Evolutionary conservation across 1,140 invertebrate genomes (phyloP).

Genomic region (Aphelenchoides besseyi): DNA sequence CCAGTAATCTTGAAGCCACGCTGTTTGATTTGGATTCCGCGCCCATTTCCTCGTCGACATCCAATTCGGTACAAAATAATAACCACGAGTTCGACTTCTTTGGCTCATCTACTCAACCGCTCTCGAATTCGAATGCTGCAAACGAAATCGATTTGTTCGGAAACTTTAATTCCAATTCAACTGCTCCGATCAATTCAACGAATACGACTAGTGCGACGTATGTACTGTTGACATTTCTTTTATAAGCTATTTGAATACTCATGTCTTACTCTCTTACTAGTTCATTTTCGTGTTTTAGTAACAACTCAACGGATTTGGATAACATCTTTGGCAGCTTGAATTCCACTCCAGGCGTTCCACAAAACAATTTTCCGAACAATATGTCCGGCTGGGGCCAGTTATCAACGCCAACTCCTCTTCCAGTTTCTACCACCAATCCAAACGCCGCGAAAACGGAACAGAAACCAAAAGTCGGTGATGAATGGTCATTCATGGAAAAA

Average conservation of each 20-base stretch:
- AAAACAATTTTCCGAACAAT: neutral
- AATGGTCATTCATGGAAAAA: slow-evolving; percentile 17
- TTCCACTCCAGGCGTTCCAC: neutral
- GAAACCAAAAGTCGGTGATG: slow-evolving; percentile 12
- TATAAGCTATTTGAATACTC: neutral
- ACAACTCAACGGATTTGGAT: neutral
- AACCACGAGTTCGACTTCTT: slow-evolving; percentile 24
- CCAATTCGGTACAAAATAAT: neutral
- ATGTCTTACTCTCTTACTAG: too few species aligned
- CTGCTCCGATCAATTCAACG: neutral
- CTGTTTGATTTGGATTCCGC: slow-evolving; percentile 17
- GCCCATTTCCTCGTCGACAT: slow-evolving; percentile 5
- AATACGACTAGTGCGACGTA: neutral
- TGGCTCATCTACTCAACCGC: neutral
- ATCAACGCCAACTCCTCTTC: neutral
- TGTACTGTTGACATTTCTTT: neutral
- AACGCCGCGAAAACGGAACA: neutral
- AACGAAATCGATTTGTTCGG: slow-evolving; percentile 16
- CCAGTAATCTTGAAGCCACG: neutral
- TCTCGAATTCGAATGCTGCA: slow-evolving; percentile 6
- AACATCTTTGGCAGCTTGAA: slow-evolving; percentile 15
- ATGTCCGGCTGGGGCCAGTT: neutral
- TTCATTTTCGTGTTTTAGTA: too few species aligned
- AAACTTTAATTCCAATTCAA: neutral
- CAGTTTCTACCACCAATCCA: neutral